Conservation (phyloP, 2,888 invertebrate genomes). For the Cephalotes varians region DNA sequence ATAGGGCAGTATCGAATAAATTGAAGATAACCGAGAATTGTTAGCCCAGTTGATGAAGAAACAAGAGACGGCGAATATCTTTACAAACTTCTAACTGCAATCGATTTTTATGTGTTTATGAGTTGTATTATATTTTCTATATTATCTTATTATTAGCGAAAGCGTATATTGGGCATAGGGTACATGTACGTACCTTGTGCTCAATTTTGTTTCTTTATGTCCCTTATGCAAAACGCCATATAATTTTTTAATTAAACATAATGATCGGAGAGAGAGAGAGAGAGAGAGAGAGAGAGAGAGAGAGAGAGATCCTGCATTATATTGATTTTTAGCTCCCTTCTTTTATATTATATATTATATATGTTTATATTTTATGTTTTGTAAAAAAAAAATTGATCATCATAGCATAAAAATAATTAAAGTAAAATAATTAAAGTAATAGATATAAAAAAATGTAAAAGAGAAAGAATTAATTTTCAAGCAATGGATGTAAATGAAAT, state of each 20-base stretch:
- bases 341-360: not conserved
- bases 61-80: not conserved
- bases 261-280: too few species aligned
- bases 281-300: too few species aligned
- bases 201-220: not conserved
- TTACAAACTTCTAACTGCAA: not conserved
- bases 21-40: not conserved
- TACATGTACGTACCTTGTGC: too few species aligned
- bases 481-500: not conserved
- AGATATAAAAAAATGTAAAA: not conserved
- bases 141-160: too few species aligned
- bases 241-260: too few species aligned
- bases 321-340: too few species aligned
- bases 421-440: not conserved
- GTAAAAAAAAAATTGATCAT: not conserved
- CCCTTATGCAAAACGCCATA: too few species aligned
- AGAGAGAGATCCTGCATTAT: too few species aligned
- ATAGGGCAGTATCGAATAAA: constrained; percentile 13
- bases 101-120: not conserved
- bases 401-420: not conserved
- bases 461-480: not conserved
- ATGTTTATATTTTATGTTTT: not conserved
- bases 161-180: too few species aligned
- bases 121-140: not conserved
- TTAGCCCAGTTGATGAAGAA: constrained; percentile 20